Evolutionary conservation across 2,888 invertebrate genomes (phyloP), one percentile per base, ranked within the genome.

Genomic region (Pseudoips prasinana): DNA sequence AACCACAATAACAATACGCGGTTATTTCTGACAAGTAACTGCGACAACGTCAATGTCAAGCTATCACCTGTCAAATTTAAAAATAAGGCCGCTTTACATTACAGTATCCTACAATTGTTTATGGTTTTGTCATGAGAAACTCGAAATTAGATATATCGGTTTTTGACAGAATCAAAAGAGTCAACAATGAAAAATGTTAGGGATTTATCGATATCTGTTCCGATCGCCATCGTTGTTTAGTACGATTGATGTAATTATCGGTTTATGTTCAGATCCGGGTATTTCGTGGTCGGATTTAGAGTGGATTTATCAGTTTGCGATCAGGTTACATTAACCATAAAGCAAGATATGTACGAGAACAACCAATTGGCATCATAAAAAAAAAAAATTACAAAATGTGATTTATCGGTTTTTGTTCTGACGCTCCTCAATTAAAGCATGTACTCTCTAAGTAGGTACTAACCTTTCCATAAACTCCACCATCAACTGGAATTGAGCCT

Each of bases 241-340:
- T 28, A 28, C 28, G 28, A 19, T 19, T 28, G 18, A 18, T 19
- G 28, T 28, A 28, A 17, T 19, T 28, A 28, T 24, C 10, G 24
- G 24, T 24, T 24, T 24, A 10, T 24, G 24, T 24, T 24, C 24
- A 30, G 36, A 36, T 36, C 30, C 31, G 24, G 8, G 32, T 31
- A 32, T 37, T 37, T 37, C 22, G 32, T 19, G 28, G 25, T 26
- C 37, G 28, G 20, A 37, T 37, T 31, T 37, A 37, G 28, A 37
- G 32, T 19, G 32, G 32, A 37, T 32, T 37, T 37, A 25, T 31
- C 24, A 11, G 24, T 32, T 37, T 37, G 31, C 20, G 30, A 22
- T 23, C 30, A 23, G 24, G 30, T 30, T 30, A 30, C 30, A 23
- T 30, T 30, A 30, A 30, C 30, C 30, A 30, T 23, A 30, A 23